Evolutionary conservation across 2,113 vertebrate genomes (phyloP), one percentile per base, ranked within the genome.

Genomic region (Trogon melanurus): DNA sequence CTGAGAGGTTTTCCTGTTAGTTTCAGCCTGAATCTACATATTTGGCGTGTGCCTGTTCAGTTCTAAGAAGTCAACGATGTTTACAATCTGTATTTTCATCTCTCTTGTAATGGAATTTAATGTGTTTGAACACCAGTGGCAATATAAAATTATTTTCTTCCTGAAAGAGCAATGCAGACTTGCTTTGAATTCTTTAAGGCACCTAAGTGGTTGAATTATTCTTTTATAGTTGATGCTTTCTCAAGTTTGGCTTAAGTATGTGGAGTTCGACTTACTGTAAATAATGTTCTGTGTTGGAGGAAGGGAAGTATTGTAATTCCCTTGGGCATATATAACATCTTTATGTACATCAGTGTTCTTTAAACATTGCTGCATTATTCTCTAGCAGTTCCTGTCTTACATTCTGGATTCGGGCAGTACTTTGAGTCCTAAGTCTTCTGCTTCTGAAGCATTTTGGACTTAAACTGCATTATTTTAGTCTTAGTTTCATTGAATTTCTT

Each of bases 11-110:
- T 82, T 91, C 41, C 48, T 72, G 22, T 91, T 91, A 23, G 34
- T 17, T 93, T 88, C 70, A 91, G 88, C 50, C 38, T 76, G 36
- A 88, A 83, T 91, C 45, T 53, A 26, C 51, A 32, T 86, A 73
- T 91, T 91, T 95, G 86, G 41, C 45, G 45, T 76, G 73, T 41
- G 81, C 62, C 89, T 96, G 60, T 57, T 96, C 60, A 69, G 32
- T 65, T 92, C 45, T 66, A 82, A 81, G 71, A 81, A 88, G 65
- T 61, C 50, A 79, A 75, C 93, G 79, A 61, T 36, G 61, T 89
- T 96, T 94, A 44, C 51, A 86, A 58, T 64, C 60, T 91, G 29
- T 71, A 41, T 85, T 71, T 90, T 85, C 62, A 67, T 91, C 48
- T 88, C 67, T 23, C 4, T 18, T 65, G 36, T 53, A 81, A 84